These are phyloP conservation scores for Hystrix cristata DNA, from an alignment of 2,113 vertebrate genomes.

Conservation along the genomic window DNA sequence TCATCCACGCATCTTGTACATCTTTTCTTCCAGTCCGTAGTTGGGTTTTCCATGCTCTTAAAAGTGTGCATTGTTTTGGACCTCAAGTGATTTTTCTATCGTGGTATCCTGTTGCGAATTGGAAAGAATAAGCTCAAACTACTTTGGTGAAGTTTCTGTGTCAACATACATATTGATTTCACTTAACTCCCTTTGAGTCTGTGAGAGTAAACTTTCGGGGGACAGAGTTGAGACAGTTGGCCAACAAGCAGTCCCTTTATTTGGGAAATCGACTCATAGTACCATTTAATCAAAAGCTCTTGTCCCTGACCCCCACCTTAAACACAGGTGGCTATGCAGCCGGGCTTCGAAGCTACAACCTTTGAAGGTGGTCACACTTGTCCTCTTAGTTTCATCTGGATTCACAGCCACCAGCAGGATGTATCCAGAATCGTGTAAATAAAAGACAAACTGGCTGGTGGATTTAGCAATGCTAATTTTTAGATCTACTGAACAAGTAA, in stretches of 20 bases:
- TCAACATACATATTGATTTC: neutral
- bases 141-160: neutral
- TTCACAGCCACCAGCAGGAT: neutral
- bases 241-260: neutral
- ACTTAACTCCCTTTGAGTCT: neutral
- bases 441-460: neutral
- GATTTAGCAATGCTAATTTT: constrained; percentile 13
- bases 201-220: neutral
- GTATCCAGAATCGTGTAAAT: neutral
- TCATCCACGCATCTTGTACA: neutral
- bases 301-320: neutral
- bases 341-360: neutral
- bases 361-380: neutral
- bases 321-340: neutral
- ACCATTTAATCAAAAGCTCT: neutral
- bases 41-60: constrained; percentile 26
- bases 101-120: neutral
- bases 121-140: neutral
- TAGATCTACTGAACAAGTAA: neutral
- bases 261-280: neutral
- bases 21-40: neutral
- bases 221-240: neutral
- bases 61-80: neutral
- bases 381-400: neutral
- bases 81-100: neutral